Percentiles rank a stretch among this genome's conserved stretches.
Evolutionary conservation across 2,888 invertebrate species (phyloP).

Genomic region (Therioaphis trifolii): DNA sequence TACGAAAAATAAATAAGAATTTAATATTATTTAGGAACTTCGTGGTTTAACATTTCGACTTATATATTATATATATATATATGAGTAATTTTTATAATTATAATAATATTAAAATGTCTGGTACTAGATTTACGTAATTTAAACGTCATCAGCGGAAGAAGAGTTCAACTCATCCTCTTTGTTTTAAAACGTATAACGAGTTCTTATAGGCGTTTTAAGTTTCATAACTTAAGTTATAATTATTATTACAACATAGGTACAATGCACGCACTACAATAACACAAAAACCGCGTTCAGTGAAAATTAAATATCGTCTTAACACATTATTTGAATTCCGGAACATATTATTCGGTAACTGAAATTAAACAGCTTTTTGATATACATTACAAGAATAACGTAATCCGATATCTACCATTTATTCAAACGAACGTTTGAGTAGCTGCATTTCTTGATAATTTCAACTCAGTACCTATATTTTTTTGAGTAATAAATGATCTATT

Average conservation of each 20-base stretch:
- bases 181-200: not conserved
- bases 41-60: not conserved
- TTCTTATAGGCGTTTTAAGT: slow-evolving; percentile 38
- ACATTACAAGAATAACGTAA: too few species aligned
- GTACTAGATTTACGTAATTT: slow-evolving; percentile 28
- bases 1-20: too few species aligned
- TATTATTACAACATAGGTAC: slow-evolving; percentile 1
- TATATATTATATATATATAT: too few species aligned
- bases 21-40: not conserved
- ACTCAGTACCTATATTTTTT: too few species aligned
- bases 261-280: not conserved
- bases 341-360: not conserved
- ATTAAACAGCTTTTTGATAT: too few species aligned
- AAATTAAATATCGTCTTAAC: not conserved
- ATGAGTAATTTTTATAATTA: not conserved
- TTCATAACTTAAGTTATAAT: slow-evolving; percentile 34
- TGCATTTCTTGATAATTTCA: too few species aligned
- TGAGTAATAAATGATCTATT: too few species aligned
- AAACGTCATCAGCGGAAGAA: not conserved
- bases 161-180: slow-evolving; percentile 19
- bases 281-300: not conserved
- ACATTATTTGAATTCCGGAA: not conserved
- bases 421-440: too few species aligned
- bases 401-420: too few species aligned
- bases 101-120: not conserved